A percentile compares a stretch with the other conserved stretches of the same genome.
Conservation (phyloP, 2,113 vertebrate species). For the Cavia porcellus region DNA sequence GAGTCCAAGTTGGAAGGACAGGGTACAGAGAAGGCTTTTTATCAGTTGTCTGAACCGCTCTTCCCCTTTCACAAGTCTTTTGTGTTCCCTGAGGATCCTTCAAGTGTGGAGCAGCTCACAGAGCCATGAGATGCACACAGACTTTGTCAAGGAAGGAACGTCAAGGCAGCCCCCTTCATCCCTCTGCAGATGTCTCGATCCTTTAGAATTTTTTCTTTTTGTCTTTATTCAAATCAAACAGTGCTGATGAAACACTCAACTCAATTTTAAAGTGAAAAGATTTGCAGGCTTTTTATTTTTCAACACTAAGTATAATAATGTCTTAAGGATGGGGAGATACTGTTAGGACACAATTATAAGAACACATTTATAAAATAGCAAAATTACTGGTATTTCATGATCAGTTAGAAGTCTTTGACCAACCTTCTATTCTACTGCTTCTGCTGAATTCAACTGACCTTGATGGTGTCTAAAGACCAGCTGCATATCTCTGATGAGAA, state of each 20-base stretch:
- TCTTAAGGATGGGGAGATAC: neutral
- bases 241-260: neutral
- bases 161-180: neutral
- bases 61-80: constrained; percentile 31
- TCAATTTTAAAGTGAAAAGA: neutral
- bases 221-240: constrained; percentile 25
- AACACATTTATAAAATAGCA: no score
- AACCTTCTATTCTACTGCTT: no score
- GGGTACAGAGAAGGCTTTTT: constrained; percentile 72
- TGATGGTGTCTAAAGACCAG: no score
- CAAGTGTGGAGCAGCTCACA: constrained; percentile 27
- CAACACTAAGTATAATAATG: neutral
- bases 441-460: no score
- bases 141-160: constrained; percentile 58
- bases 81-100: neutral
- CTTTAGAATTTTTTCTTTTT: constrained; percentile 22
- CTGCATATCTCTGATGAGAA: no score
- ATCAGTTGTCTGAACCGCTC: neutral
- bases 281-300: neutral
- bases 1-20: constrained; percentile 54
- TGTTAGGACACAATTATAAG: no score
- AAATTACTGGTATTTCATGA: no score
- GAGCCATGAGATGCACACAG: neutral
- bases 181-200: constrained; percentile 58
- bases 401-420: no score